Percentiles rank a stretch among this genome's conserved stretches.
phyloP scores from a whole-genome alignment of 2,888 invertebrate species.

The Gastracanthus pulcherrimus region DNA sequence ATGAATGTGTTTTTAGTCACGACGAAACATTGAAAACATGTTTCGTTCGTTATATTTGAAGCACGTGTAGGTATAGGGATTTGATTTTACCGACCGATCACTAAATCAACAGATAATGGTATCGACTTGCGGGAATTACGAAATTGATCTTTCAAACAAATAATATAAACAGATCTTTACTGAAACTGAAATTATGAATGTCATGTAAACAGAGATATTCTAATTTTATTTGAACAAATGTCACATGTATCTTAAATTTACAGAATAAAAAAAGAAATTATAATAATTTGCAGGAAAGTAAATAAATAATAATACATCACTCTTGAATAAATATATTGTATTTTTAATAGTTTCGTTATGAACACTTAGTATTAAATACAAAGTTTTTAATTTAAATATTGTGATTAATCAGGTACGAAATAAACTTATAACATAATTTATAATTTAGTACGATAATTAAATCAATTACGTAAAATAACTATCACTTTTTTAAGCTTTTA shows the following conservation, averaged over 20 bases:
- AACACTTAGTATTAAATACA: not conserved
- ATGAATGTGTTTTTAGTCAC: not conserved
- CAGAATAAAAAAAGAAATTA: too few species aligned
- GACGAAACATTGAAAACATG: not conserved
- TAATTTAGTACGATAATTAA: slow-evolving; percentile 10
- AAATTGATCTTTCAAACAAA: not conserved
- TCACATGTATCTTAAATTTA: too few species aligned
- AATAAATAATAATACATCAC: not conserved
- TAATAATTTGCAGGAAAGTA: too few species aligned
- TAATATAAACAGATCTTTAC: not conserved
- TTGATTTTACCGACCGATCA: not conserved
- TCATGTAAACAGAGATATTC: not conserved
- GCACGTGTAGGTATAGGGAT: not conserved
- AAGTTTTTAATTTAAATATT: not conserved
- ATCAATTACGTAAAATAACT: not conserved
- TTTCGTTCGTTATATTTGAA: not conserved
- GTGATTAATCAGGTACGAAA: slow-evolving; percentile 11
- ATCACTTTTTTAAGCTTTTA: not conserved
- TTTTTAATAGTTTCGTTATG: slow-evolving; percentile 1
- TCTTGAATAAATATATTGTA: not conserved
- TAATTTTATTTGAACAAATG: not conserved
- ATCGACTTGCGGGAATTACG: not conserved
- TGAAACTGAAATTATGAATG: not conserved
- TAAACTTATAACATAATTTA: slow-evolving; percentile 17
- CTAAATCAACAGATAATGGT: not conserved